Percentiles rank a stretch among this genome's conserved stretches.
phyloP scores from a whole-genome alignment of 2,797 vertebrate species.

The Peromyscus attwateri region DNA sequence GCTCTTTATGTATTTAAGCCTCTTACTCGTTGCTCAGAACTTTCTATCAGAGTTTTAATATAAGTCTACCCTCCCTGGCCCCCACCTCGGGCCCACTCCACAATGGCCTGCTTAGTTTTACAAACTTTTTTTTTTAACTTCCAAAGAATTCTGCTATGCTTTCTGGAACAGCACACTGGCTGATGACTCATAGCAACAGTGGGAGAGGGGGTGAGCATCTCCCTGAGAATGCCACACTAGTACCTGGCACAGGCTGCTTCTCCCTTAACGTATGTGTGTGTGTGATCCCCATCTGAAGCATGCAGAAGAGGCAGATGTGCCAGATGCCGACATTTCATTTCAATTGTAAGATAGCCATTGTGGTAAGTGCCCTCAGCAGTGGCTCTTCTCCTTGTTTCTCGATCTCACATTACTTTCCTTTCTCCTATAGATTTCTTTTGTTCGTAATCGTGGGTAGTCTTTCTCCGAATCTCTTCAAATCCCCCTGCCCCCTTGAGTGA shows the following conservation, averaged over 20 bases:
- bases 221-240: neutral
- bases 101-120: conserved; percentile 81
- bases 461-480: neutral
- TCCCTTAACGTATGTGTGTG: neutral
- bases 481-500: neutral
- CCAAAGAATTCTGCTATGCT: conserved; percentile 78
- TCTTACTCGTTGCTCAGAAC: conserved; percentile 81
- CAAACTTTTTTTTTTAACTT: conserved; percentile 72
- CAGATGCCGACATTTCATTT: neutral
- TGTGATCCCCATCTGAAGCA: neutral
- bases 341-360: neutral
- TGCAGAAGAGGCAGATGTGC: neutral
- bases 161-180: conserved; percentile 10
- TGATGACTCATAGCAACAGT: conserved; percentile 36
- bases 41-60: conserved; percentile 79
- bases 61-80: conserved; percentile 62
- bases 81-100: neutral
- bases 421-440: neutral
- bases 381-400: neutral
- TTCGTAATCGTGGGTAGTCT: neutral
- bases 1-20: conserved; percentile 85
- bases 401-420: neutral
- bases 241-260: conserved; percentile 19
- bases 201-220: neutral
- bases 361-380: neutral